Evolutionary conservation across 2,888 invertebrate genomes (phyloP).

Genomic region (Campoplex capitator): DNA sequence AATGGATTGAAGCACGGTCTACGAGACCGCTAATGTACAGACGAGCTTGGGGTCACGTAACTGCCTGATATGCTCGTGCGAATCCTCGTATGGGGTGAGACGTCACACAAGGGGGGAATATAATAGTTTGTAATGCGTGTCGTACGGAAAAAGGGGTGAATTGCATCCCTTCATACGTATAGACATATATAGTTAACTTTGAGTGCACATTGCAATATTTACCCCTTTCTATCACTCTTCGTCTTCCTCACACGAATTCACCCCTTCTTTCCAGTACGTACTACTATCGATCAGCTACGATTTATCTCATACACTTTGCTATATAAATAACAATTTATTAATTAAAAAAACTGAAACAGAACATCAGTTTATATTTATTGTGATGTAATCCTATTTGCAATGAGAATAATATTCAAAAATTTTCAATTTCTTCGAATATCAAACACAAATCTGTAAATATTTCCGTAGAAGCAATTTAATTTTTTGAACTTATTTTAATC

Average conservation of each 20-base stretch:
- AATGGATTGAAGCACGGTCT: slow-evolving; percentile 77
- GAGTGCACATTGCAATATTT: slow-evolving; percentile 81
- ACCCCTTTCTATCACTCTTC: slow-evolving; percentile 68
- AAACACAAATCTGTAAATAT: no score
- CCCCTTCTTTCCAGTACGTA: background rate
- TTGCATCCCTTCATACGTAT: slow-evolving; percentile 62
- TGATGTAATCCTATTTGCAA: no score
- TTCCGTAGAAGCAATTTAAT: no score
- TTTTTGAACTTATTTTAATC: no score
- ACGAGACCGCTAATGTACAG: slow-evolving; percentile 79
- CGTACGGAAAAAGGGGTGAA: slow-evolving; percentile 67
- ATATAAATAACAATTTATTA: background rate
- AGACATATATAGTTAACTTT: background rate
- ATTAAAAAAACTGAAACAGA: no score
- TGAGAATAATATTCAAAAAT: no score
- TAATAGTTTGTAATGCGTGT: slow-evolving; percentile 62
- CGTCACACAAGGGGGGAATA: slow-evolving; percentile 37
- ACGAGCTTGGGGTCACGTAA: slow-evolving; percentile 71
- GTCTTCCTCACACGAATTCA: slow-evolving; percentile 32
- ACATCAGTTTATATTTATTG: no score
- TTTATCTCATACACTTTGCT: background rate
- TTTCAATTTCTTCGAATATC: no score
- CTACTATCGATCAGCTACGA: slow-evolving; percentile 41
- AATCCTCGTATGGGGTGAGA: slow-evolving; percentile 54
- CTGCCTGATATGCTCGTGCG: slow-evolving; percentile 60